Evolutionary conservation across 2,797 vertebrate species (phyloP).

Genomic region (Varecia variegata): DNA sequence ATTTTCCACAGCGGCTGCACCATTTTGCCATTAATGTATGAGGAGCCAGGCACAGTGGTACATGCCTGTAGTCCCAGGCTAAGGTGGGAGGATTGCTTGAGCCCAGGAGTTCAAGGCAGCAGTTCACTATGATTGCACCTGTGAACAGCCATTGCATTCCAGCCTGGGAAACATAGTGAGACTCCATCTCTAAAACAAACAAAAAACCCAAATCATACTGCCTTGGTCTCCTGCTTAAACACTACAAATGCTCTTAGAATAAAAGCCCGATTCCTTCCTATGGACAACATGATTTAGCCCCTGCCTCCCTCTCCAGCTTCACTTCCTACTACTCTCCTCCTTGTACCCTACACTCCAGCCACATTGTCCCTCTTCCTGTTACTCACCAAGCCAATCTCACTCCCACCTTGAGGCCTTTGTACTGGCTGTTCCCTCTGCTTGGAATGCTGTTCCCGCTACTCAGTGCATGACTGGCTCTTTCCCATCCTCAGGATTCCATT

Average conservation of each 20-base stretch:
- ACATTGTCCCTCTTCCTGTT: background rate
- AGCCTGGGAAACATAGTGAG: background rate
- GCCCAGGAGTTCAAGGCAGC: background rate
- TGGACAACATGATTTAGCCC: background rate
- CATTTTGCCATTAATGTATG: too few species aligned
- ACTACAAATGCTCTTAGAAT: background rate
- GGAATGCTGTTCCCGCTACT: background rate
- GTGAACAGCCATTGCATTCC: background rate
- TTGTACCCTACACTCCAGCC: background rate
- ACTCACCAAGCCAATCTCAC: too few species aligned
- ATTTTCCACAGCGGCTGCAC: background rate
- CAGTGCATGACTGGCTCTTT: background rate
- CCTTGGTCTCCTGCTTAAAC: background rate
- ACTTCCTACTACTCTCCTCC: background rate
- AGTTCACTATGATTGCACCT: background rate
- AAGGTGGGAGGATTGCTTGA: background rate
- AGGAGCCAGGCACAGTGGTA: background rate
- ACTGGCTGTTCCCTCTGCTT: background rate
- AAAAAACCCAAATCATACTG: background rate
- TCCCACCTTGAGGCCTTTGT: background rate
- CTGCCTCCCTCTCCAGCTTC: background rate
- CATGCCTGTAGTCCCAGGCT: background rate
- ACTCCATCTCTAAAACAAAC: background rate
- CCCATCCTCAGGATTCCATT: background rate
- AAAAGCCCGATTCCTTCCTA: background rate